phyloP scores from a whole-genome alignment of 2,113 vertebrate species.

The Corvus hawaiiensis region DNA sequence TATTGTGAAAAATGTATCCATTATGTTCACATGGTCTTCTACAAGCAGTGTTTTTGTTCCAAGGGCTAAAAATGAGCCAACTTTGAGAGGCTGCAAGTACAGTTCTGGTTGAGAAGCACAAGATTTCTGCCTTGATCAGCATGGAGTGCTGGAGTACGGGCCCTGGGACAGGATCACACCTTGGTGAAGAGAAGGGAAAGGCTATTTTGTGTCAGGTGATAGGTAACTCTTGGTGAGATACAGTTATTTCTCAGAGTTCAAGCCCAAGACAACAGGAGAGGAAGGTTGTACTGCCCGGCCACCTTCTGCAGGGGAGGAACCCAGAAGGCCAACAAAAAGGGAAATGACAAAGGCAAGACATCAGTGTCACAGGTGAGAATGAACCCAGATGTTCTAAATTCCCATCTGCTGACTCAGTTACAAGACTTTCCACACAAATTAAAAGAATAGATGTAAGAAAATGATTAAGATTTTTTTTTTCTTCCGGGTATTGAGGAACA shows the following conservation, averaged over 20 bases:
- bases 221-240: neutral
- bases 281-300: neutral
- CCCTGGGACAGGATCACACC: neutral
- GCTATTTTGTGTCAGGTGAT: neutral
- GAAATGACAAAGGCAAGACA: neutral
- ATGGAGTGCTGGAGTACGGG: neutral
- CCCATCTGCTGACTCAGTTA: neutral
- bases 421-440: neutral
- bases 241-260: neutral
- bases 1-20: conserved; percentile 3
- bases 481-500: neutral
- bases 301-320: neutral
- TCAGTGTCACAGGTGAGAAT: neutral
- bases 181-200: neutral
- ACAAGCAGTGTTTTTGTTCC: neutral
- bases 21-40: neutral
- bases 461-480: neutral
- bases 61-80: neutral
- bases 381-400: neutral
- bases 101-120: neutral
- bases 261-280: neutral
- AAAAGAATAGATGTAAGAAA: neutral
- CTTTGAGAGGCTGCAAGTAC: neutral
- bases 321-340: neutral
- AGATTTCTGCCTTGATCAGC: neutral